Base-by-base conservation (phyloP, 2,888 invertebrate genomes). In the Willowsia nigromaculata region DNA sequence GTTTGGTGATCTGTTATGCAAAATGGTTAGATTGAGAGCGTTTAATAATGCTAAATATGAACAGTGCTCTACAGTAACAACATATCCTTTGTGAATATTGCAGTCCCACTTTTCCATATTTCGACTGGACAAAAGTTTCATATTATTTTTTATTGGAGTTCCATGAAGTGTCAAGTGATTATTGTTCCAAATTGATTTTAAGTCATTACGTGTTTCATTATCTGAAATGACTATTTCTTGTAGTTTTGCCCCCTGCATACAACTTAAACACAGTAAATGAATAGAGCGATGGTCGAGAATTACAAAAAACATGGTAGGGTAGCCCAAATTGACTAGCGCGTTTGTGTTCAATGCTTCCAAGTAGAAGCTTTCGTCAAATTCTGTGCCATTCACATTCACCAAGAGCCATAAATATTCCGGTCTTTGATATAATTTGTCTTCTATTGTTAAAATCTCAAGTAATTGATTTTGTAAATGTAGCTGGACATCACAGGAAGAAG, bases 81-180 rank as follows among this genome's bases (percentile, higher is more conserved):
- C 78, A 65, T 85, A 85, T 0, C n/a, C n/a, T 78, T 85, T 85
- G 33, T 85, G 78, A 37, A 85, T 62, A 40, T 85, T 85, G 33
- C 85, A 85, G 22, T 30, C 13, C 43, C 50, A 85, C 15, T 62
- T 40, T 18, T 22, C 2, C 15, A 85, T 50, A n/a, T 1, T 25
- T 43, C 2, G n/a, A 11, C 2, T 56, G 1, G 30, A 15, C 22
- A 6, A 7, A 37, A 37, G 15, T 1, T 40, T 11, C 1, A 22
- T 0, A 30, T 85, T 78, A 25, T 78, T 27, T 18, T 85, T 85
- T 11, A 85, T 78, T 0, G 25, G 65, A 43, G 47, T 62, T 9
- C 62, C 33, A 33, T 78, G 7, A 1, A 85, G 47, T 0, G 11
- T 62, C 5, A 1, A n/a, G 30, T 62, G 62, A 0, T 59, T 13